These are phyloP conservation scores for Stegodyphus dumicola DNA, from an alignment of 1,140 invertebrate species.

Conservation along the genomic window DNA sequence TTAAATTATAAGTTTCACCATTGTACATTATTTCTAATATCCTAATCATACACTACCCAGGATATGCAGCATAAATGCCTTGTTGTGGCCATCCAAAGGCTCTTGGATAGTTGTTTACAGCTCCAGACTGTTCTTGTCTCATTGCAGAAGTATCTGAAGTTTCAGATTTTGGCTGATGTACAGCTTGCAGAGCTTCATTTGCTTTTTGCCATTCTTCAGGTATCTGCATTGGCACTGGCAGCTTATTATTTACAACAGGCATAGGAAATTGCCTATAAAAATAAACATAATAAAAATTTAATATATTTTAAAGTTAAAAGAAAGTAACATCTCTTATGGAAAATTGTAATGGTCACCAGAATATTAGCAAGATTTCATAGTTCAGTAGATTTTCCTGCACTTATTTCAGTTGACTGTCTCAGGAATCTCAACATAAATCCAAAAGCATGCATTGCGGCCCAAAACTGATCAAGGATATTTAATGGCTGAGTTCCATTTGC, in stretches of 20 bases:
- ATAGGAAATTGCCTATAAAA: conserved; percentile 21
- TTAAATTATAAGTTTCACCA: too few relatives aligned
- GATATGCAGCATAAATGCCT: conserved; percentile 25
- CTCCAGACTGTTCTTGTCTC: neutral
- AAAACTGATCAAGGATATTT: too few relatives aligned
- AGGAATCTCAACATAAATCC: too few relatives aligned
- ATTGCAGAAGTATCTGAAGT: neutral
- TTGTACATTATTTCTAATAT: too few relatives aligned
- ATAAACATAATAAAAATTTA: neutral
- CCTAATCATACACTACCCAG: neutral
- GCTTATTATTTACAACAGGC: neutral
- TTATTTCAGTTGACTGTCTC: too few relatives aligned
- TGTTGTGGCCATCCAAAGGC: neutral
- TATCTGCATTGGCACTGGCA: conserved; percentile 2
- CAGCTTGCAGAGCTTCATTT: conserved; percentile 44
- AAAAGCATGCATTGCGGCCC: too few relatives aligned
- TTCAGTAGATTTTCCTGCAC: too few relatives aligned
- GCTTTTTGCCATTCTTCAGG: conserved; percentile 53
- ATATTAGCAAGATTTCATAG: too few relatives aligned
- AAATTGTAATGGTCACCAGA: too few relatives aligned
- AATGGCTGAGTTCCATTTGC: too few relatives aligned
- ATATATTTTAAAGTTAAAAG: too few relatives aligned
- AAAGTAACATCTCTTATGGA: too few relatives aligned
- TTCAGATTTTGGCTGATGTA: conserved; percentile 11
- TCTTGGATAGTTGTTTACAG: neutral